A percentile compares a stretch with the other conserved stretches of the same genome.
phyloP scores from a whole-genome alignment of 2,888 invertebrate species.

The Sarcophaga caerulescens region DNA sequence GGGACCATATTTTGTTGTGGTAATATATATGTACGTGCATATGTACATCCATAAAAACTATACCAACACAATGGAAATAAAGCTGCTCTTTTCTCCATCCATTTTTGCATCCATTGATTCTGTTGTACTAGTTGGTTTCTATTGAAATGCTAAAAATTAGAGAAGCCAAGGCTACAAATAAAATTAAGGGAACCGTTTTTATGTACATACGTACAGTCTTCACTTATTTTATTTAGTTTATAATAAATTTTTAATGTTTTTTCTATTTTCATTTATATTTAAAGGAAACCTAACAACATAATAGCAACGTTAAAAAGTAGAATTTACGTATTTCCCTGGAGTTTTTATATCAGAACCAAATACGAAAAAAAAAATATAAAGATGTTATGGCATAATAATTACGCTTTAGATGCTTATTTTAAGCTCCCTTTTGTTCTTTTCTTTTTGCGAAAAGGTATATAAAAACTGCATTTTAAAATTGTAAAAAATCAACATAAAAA shows the following conservation, averaged over 20 bases:
- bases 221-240: no score
- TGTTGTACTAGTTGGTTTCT: not conserved
- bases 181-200: not conserved
- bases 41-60: not conserved
- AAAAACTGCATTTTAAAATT: not conserved
- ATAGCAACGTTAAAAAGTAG: not conserved
- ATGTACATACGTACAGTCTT: not conserved
- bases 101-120: slow-evolving; percentile 20
- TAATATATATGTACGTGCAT: not conserved
- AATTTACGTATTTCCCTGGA: not conserved
- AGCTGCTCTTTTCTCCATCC: not conserved
- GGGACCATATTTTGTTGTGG: slow-evolving; percentile 50
- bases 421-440: not conserved
- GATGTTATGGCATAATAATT: slow-evolving; percentile 46
- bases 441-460: not conserved
- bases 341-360: slow-evolving; percentile 6
- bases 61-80: not conserved
- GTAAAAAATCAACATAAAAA: not conserved
- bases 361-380: not conserved
- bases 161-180: not conserved
- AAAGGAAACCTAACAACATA: not conserved
- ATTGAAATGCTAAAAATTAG: slow-evolving; percentile 3
- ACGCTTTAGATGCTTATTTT: slow-evolving; percentile 18
- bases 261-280: no score
- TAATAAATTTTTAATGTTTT: no score